Base-by-base conservation (phyloP, 1,140 invertebrate genomes). In the Aporrectodea caliginosa region DNA sequence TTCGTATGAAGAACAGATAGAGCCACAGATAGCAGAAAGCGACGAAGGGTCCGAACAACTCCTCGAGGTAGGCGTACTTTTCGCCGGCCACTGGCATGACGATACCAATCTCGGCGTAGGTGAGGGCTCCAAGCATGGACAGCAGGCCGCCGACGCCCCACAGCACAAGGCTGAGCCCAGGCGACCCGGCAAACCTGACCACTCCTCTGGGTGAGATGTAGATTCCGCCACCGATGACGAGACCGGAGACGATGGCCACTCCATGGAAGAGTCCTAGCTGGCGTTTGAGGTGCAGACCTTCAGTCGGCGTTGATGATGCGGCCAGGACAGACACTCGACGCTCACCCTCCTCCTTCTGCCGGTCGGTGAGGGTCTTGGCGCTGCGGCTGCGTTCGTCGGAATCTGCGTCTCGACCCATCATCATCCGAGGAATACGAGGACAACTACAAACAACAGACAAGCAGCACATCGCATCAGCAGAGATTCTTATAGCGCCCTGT, bases 131-230 rank as follows among this genome's bases (percentile, higher is more conserved):
- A 82, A 95, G 87, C 81, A 94, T 88, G 0, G 93, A 93, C 43
- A 95, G 90, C 1, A 92, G 79, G 76, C 94, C 94, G 83, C 93
- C 94, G 0, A 91, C 85, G 2, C 90, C 89, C 94, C 94, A 95
- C 35, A 95, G 89, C 16, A 95, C 87, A 0, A 95, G 88, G 83
- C 93, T 93, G 80, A 94, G 88, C 14, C 91, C 93, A 0, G 95
- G 91, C 0, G 93, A 95, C 34, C 93, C 93, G 0, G 94, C 92
- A 85, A 92, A 90, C 82, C 91, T 85, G 6, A 95, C 86, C 0
- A 94, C 93, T 79, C 95, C 93, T 84, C 93, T 95, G 0, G 97
- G 96, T 1, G 95, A 95, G 12, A 98, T 93, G 87, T 98, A 98
- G 85, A 98, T 95, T 71, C 94, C 94, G 6, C 94, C 94, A n/a